phyloP scores from a whole-genome alignment of 2,888 invertebrate genomes.

The Andrena chrysosceles region DNA sequence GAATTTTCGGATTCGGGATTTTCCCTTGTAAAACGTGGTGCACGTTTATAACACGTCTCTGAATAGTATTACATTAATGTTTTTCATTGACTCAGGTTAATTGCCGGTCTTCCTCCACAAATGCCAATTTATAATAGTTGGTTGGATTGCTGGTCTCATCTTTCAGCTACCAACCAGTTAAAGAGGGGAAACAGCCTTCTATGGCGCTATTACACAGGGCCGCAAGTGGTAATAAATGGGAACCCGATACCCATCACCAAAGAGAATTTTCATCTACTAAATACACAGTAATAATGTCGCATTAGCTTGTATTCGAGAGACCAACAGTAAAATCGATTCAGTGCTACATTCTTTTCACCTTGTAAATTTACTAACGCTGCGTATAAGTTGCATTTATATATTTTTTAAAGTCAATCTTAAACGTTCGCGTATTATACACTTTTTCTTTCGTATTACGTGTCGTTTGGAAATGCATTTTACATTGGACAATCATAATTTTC shows the following conservation, averaged over 20 bases:
- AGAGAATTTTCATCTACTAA: slow-evolving; percentile 52
- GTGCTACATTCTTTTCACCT: slow-evolving; percentile 25
- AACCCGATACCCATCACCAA: slow-evolving; percentile 75
- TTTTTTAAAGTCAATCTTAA: slow-evolving; percentile 24
- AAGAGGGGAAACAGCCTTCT: slow-evolving; percentile 94
- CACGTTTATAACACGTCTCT: slow-evolving; percentile 2
- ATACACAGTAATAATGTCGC: slow-evolving; percentile 28
- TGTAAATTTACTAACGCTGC: slow-evolving; percentile 29
- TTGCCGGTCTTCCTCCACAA: slow-evolving; percentile 92
- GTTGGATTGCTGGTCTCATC: slow-evolving; percentile 93
- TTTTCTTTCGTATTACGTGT: slow-evolving; percentile 1
- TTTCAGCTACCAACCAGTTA: slow-evolving; percentile 90
- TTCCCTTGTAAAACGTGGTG: too few relatives aligned
- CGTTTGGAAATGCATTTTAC: slow-evolving; percentile 3
- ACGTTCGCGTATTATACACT: background rate
- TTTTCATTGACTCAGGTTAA: slow-evolving; percentile 86
- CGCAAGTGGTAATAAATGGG: slow-evolving; percentile 76
- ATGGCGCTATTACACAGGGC: slow-evolving; percentile 90
- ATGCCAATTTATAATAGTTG: slow-evolving; percentile 94
- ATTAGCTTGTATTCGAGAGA: slow-evolving; percentile 44
- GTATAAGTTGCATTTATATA: slow-evolving; percentile 31
- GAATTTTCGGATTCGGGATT: too few relatives aligned
- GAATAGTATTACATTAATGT: background rate
- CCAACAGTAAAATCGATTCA: slow-evolving; percentile 45
- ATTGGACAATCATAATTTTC: slow-evolving; percentile 4